Base-by-base conservation (phyloP, 2,113 vertebrate species). In the Vombatus ursinus region DNA sequence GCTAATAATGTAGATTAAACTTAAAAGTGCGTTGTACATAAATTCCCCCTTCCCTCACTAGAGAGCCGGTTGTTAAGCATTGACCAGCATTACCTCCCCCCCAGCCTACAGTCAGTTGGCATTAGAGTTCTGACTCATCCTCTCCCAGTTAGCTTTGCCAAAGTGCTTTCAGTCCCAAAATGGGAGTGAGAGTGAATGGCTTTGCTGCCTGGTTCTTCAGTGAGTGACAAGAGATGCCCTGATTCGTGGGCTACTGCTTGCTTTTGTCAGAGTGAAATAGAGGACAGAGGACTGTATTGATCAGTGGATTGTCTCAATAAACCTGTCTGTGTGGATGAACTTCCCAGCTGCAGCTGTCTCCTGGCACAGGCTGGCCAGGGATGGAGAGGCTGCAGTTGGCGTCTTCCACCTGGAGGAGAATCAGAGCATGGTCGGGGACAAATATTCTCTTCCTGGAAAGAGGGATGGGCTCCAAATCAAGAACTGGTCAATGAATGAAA, bases 221-320 rank as follows among this genome's bases (percentile, higher is more conserved):
- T 84, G n/a, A 84, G 19, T 84, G n/a, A 23, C 68, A 84, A 2
- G 68, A 84, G 16, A n/a, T 44, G 19, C 68, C n/a, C n/a, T 84
- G 68, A 84, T 84, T 84, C 68, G 44, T 44, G n/a, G n/a, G 19
- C 16, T 44, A 23, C 68, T 84, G 68, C 51, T 89, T 48, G 22
- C 2, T 16, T n/a, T 8, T 31, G 92, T 47, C 23, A 91, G 49
- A 28, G 1, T 19, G 0, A 3, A 8, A 44, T 31, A 19, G 91
- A 92, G 89, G 89, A 96, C 96, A 97, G 96, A 94, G 52, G 54
- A 91, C 37, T 52, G 92, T 94, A 94, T 94, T 97, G 97, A 97
- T 53, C 91, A 50, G 53, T 90, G 53, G 25, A 48, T n/a, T 53
- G 51, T 25, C 90, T 97, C 94, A 97, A 92, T 97, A 96, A 53